These are phyloP conservation scores for Vanessa cardui DNA, from an alignment of 2,888 invertebrate species.

Conservation along the genomic window DNA sequence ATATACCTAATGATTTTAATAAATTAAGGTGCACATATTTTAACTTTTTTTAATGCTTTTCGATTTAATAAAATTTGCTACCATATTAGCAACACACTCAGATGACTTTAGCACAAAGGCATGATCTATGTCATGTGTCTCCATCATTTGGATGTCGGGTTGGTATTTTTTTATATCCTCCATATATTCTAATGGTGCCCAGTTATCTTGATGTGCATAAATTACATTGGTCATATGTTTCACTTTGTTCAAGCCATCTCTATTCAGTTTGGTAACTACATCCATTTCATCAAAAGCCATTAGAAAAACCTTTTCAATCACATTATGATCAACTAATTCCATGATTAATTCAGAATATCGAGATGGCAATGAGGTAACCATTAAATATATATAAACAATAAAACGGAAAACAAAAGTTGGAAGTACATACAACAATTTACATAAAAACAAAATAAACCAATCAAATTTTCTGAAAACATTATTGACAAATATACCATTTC, in stretches of 20 bases:
- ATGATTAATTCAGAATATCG: conserved; percentile 76
- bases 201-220: conserved; percentile 90
- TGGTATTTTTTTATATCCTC: conserved; percentile 79
- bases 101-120: conserved; percentile 90
- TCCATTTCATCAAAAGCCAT: conserved; percentile 92
- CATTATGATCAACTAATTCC: conserved; percentile 82
- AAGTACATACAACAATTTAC: conserved; percentile 72
- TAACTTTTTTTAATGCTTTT: conserved; percentile 32
- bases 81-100: conserved; percentile 78
- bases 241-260: conserved; percentile 84
- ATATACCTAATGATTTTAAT: conserved; percentile 52
- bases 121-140: conserved; percentile 81
- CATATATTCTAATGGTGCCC: conserved; percentile 91
- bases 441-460: conserved; percentile 57
- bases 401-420: conserved; percentile 78
- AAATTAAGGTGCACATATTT: conserved; percentile 72
- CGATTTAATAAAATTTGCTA: conserved; percentile 57
- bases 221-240: conserved; percentile 84
- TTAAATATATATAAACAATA: conserved; percentile 82
- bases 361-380: conserved; percentile 75
- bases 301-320: conserved; percentile 85
- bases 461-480: conserved; percentile 77
- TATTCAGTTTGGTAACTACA: conserved; percentile 86
- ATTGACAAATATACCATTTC: conserved; percentile 88
- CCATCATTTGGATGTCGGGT: conserved; percentile 58